Conservation (phyloP, 2,888 invertebrate genomes). For the Linhomoeus sp. region DNA sequence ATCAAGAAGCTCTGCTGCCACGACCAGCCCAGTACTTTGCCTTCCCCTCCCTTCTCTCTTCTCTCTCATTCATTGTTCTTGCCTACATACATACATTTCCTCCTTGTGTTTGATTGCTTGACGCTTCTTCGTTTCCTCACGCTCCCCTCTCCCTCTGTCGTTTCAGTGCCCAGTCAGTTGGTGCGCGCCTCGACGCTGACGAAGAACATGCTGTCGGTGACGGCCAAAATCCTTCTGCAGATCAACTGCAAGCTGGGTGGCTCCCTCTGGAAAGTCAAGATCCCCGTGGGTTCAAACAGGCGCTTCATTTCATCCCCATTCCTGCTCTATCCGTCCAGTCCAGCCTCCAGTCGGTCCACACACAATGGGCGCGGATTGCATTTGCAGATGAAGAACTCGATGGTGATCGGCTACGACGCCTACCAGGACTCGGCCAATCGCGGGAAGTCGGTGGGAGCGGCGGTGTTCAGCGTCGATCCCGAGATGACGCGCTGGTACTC, state of each 20-base stretch:
- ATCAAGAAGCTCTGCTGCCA: constrained; percentile 50
- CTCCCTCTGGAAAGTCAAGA: constrained; percentile 57
- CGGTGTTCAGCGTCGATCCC: constrained; percentile 56
- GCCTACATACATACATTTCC: too few relatives aligned
- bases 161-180: constrained; percentile 36
- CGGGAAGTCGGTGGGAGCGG: constrained; percentile 52
- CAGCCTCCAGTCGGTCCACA: too few relatives aligned
- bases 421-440: constrained; percentile 55
- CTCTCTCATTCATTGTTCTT: too few relatives aligned
- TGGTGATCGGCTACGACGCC: constrained; percentile 69
- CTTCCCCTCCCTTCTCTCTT: too few relatives aligned
- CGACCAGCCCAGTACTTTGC: constrained; percentile 11
- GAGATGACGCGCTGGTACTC: constrained; percentile 50
- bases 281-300: constrained; percentile 36
- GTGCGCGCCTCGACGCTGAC: constrained; percentile 35
- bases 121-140: too few relatives aligned
- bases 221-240: constrained; percentile 77
- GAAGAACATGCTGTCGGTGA: constrained; percentile 51
- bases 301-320: neutral
- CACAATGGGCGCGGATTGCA: too few relatives aligned
- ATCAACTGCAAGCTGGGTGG: constrained; percentile 81
- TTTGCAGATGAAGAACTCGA: constrained; percentile 28
- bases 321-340: neutral
- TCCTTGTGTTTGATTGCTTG: too few relatives aligned
- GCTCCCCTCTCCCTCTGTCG: too few relatives aligned